Evolutionary conservation across 2,113 vertebrate genomes (phyloP), one percentile per base, ranked within the genome.

Genomic region (Chaetura pelagica): DNA sequence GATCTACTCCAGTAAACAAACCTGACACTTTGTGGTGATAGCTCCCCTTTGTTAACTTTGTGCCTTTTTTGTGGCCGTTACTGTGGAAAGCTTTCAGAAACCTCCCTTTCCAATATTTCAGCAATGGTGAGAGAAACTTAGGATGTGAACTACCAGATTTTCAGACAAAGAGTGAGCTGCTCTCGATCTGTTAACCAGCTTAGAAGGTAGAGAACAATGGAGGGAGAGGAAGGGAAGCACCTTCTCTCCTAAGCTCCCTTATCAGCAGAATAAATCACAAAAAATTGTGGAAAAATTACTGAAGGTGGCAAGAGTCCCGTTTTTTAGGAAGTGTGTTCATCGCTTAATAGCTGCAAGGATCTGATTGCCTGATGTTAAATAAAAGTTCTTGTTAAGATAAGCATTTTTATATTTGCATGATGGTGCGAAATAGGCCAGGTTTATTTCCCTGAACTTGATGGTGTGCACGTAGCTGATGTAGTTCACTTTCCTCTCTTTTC

Each of bases 81-180:
- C 17, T 57, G 42, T 68, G 61, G 52, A 75, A 89, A 88, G 84
- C 95, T 84, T 92, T 90, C 30, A 40, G 93, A 85, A 90, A 34
- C 59, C 74, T 42, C 85, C 76, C 38, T 38, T 87, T 55, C 35
- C 12, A 9, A 44, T 84, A 84, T 71, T 86, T 92, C 55, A 34
- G 68, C 8, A 4, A 74, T 15, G 26, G 85, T 54, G 72, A 67
- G 84, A 91, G 79, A 95, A 97, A 97, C 48, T 97, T 94, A 35
- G 67, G 71, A 54, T 95, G 46, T 73, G 84, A 94, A 57, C 59
- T 77, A 20, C 40, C 48, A 68, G 80, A 95, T 91, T 97, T 90
- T 58, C 93, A 98, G 98, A 98, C 98, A 98, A 98, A 98, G 98
- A 98, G 95, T 77, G 95, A 98, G 98, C 97, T 97, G 97, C 98